phyloP scores from a whole-genome alignment of 2,888 invertebrate species.

The Phymatocera aterrima region DNA sequence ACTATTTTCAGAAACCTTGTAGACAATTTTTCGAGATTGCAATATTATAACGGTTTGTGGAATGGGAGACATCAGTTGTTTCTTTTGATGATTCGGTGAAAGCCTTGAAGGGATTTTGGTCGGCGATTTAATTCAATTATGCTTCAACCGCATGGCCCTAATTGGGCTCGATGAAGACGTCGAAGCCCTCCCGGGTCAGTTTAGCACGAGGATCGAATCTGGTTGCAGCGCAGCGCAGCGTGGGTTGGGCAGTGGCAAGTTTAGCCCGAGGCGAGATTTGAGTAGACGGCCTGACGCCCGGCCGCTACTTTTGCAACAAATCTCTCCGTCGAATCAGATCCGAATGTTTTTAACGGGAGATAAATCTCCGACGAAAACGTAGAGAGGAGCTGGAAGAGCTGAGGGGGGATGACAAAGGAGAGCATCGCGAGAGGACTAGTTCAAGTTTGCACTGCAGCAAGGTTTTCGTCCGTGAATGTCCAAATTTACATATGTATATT shows the following conservation, averaged over 20 bases:
- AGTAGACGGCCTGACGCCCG: slow-evolving; percentile 54
- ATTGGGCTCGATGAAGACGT: slow-evolving; percentile 39
- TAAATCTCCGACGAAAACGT: slow-evolving; percentile 62
- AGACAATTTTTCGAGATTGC: no score
- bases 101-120: background rate
- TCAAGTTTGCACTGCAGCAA: background rate
- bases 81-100: slow-evolving; percentile 21
- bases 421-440: background rate
- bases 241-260: no score
- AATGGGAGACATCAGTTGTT: background rate
- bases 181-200: slow-evolving; percentile 38
- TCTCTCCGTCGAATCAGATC: slow-evolving; percentile 72
- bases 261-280: slow-evolving; percentile 42
- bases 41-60: no score
- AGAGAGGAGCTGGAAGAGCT: slow-evolving; percentile 42
- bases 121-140: slow-evolving; percentile 11
- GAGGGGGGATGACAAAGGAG: background rate
- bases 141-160: slow-evolving; percentile 17
- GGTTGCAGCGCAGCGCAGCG: background rate
- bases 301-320: slow-evolving; percentile 68
- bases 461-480: background rate
- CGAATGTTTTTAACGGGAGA: slow-evolving; percentile 59
- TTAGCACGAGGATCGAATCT: background rate
- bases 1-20: no score
- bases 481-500: slow-evolving; percentile 32